Base-by-base conservation (phyloP, 2,797 vertebrate genomes). In the Myoxocephalus aenaeus region DNA sequence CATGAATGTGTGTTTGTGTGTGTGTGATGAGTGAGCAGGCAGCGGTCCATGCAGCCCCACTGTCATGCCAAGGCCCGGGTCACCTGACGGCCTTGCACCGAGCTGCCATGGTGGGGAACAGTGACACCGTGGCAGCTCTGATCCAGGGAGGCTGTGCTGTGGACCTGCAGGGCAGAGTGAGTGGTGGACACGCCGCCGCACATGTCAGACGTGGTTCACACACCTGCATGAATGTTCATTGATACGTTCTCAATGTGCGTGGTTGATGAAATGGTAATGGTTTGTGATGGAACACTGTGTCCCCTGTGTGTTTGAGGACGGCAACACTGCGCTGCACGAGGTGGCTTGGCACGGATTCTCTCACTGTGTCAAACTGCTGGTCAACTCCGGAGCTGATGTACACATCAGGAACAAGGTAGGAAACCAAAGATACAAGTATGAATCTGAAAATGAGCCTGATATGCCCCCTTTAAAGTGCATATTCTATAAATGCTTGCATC, bases 321-420 rank as follows among this genome's bases (percentile, higher is more conserved):
- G 97, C 25, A 98, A 97, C 87, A 97, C 97, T 0, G 97, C 96
- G 20, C 96, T 98, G 50, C 97, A 98, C 1, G 97, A 98, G 89
- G 96, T 94, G 0, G 95, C 95, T 7, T 98, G 97, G 97, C 97
- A 98, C 1, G 97, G 97, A 17, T 98, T 97, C 93, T 96, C 95
- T 85, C 94, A 96, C 72, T 97, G 96, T 58, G 96, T 96, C 87
- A 97, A 97, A 90, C 93, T 96, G 78, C 95, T 98, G 3, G 90
- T 98, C 89, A 96, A 96, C 91, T 95, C 96, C 7, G 96, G 96
- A 80, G 97, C 96, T 56, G 96, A 96, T 0, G 94, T 97, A 62
- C 94, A 96, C 81, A 93, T 96, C 80, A 96, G 91, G 87, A 98
- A 98, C 91, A 97, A 97, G 96, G 97, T 97, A 90, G 38, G 44